phyloP scores from a whole-genome alignment of 2,888 invertebrate genomes.

The Platypus cylindrus region DNA sequence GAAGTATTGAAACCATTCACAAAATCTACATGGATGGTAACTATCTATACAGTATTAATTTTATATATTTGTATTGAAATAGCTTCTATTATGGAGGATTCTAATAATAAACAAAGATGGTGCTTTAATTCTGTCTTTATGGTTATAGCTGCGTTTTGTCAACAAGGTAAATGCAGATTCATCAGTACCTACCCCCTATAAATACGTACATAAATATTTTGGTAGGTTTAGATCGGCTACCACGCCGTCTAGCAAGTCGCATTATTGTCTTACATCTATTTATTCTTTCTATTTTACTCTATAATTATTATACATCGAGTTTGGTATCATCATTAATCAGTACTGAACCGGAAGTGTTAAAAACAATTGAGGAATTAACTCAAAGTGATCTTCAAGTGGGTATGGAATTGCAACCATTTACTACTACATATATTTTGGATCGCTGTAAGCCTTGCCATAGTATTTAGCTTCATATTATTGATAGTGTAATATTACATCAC shows the following conservation, averaged over 20 bases:
- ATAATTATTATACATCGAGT: conserved; percentile 48
- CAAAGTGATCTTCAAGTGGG: conserved; percentile 39
- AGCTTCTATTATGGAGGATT: conserved; percentile 30
- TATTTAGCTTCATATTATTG: no score
- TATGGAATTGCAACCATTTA: conserved; percentile 39
- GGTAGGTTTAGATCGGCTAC: conserved; percentile 22
- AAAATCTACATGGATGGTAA: conserved; percentile 32
- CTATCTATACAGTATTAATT: conserved; percentile 26
- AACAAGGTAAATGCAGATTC: conserved; percentile 23
- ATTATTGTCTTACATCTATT: conserved; percentile 25
- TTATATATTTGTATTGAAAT: conserved; percentile 32
- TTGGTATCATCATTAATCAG: conserved; percentile 45
- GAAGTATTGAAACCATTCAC: conserved; percentile 40
- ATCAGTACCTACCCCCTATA: neutral
- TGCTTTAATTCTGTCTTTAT: conserved; percentile 32
- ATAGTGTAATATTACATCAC: no score
- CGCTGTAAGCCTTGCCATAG: no score
- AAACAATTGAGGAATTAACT: conserved; percentile 38
- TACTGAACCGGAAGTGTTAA: conserved; percentile 39
- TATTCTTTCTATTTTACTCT: conserved; percentile 34
- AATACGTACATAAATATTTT: neutral
- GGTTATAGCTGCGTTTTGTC: conserved; percentile 22
- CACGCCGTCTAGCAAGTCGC: conserved; percentile 23
- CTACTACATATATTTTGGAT: conserved; percentile 28
- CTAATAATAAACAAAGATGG: conserved; percentile 25